Conservation (phyloP, 2,797 vertebrate genomes). For the Gymnoscopelus braueri region DNA sequence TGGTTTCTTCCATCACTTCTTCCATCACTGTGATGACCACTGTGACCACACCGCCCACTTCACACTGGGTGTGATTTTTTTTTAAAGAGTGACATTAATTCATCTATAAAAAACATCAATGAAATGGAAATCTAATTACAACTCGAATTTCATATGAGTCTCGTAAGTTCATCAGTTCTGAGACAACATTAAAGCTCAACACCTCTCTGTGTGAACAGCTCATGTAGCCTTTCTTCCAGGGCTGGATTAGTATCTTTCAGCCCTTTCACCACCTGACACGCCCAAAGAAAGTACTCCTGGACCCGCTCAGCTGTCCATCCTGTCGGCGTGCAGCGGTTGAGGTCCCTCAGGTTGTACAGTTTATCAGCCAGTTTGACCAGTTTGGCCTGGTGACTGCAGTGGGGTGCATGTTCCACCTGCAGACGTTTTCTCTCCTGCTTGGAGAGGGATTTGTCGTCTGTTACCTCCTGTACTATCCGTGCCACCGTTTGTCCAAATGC, state of each 20-base stretch:
- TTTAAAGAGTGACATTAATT: too few relatives aligned
- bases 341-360: conserved; percentile 91
- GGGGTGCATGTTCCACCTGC: conserved; percentile 84
- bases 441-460: conserved; percentile 87
- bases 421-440: conserved; percentile 85
- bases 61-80: too few relatives aligned
- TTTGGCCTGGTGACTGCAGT: conserved; percentile 85
- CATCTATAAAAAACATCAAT: too few relatives aligned
- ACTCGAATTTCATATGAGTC: too few relatives aligned
- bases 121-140: too few relatives aligned
- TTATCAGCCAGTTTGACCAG: conserved; percentile 94
- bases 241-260: conserved; percentile 83
- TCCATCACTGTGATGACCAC: too few relatives aligned
- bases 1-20: too few relatives aligned
- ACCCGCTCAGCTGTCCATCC: conserved; percentile 89
- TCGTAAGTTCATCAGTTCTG: too few relatives aligned
- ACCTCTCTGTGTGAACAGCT: conserved; percentile 84
- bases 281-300: conserved; percentile 93
- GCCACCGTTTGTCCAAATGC: conserved; percentile 85
- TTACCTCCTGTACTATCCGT: conserved; percentile 89
- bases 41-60: too few relatives aligned
- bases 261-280: conserved; percentile 84
- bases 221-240: conserved; percentile 85
- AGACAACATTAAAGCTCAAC: conserved; percentile 59
- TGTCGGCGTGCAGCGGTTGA: conserved; percentile 87